Evolutionary conservation across 2,113 vertebrate species (phyloP), one percentile per base, ranked within the genome.

Genomic region (Scophthalmus maximus): DNA sequence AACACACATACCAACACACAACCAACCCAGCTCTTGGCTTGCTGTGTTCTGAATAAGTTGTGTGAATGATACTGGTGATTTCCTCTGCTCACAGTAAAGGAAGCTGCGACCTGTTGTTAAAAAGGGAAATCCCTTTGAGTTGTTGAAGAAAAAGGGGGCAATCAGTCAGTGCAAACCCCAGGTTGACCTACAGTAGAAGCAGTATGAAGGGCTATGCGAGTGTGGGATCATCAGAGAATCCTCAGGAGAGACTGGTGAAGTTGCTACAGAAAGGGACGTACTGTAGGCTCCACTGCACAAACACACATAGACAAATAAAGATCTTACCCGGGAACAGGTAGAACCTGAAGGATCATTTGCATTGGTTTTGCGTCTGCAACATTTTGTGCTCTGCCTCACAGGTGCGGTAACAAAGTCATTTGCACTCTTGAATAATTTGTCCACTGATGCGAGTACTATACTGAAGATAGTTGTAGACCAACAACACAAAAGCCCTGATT

Each of bases 351-450:
- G 11, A 17, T 40, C 2, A 52, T 86, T 80, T 80, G 66, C 67
- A 71, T 74, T 27, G 0, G 40, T 51, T 83, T 83, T 86, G 76
- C 77, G 74, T 50, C 50, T 30, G 25, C 23, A 27, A 15, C 9
- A n/a, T n/a, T n/a, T n/a, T n/a, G n/a, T n/a, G n/a, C n/a, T n/a
- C n/a, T n/a, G n/a, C n/a, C n/a, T n/a, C n/a, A n/a, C n/a, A n/a
- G n/a, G n/a, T n/a, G n/a, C n/a, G n/a, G n/a, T n/a, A n/a, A n/a
- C n/a, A n/a, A n/a, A 14, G 25, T 26, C 23, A 22, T 59, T 58
- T 47, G 66, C 44, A 58, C 34, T 26, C 8, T 22, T 29, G 3
- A 29, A 47, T 6, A 27, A 34, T n/a, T 40, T n/a, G 12, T 27
- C 11, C 17, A 8, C 46, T 49, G 29, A 29, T 51, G 18, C 7